Base-by-base conservation (phyloP, 2,888 invertebrate genomes). In the Elaeidobius kamerunicus region DNA sequence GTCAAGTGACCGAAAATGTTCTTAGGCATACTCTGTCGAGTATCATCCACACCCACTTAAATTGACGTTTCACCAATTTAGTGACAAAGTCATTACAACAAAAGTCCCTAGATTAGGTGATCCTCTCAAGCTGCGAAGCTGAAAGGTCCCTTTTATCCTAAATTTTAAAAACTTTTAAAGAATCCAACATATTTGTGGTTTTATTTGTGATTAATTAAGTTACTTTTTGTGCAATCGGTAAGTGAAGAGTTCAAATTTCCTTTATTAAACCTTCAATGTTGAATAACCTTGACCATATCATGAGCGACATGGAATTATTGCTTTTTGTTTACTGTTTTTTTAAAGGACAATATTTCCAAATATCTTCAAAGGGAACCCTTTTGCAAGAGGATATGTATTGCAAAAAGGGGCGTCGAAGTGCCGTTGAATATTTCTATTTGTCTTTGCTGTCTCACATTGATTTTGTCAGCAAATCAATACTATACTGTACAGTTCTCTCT, bases 381-480 rank as follows among this genome's bases (percentile, higher is more conserved):
- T n/a, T n/a, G n/a, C n/a, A n/a, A n/a, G n/a, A n/a, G n/a, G n/a
- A n/a, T 23, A 7, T 41, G 14, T 27, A 27, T 15, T 41, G 28
- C 7, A 27, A 14, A 27, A 41, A 23, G 15, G 49, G 42, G 49
- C 41, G 42, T 41, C 34, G 23, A 27, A 34, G 17, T 6, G 4
- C 16, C 14, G 27, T 38, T 36, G 19, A 23, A 42, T 15, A 35
- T 16, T 45, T 45, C 32, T 40, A 20, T 44, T 52, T 40, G 51
- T 38, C 40, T 52, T 52, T 51, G 39, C 18, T 19, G 39, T 20
- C 47, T 48, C 42, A 30, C 63, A 67, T 67, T 67, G 66, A 67
- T 66, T 67, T 67, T 67, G 61, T 59, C 54, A 60, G 60, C 65
- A 67, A 65, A 67, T 67, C 67, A 67, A 67, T 67, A 67, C 60